Base-by-base conservation (phyloP, 1,140 invertebrate species). In the Trachymyrmex cornetzi region DNA sequence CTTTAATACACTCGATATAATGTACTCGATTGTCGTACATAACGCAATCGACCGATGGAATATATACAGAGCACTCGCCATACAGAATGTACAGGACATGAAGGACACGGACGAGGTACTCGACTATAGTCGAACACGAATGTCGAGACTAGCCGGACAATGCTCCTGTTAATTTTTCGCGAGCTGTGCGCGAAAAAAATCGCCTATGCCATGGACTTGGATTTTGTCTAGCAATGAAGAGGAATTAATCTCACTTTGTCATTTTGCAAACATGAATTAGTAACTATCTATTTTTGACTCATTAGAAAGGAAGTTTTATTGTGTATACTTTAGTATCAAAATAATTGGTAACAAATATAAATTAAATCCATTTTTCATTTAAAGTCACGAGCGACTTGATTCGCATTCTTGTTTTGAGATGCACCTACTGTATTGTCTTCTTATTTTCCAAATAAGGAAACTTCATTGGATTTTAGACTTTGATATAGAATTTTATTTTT, bases 121-220 rank as follows among this genome's bases (percentile, higher is more conserved):
- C 63, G 63, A 88, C 38, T 79, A 90, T 63, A 74, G 67, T 66
- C 66, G 55, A 82, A 53, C 59, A 53, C 24, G 80, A 63, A 75
- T 90, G 71, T 87, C 66, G 55, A 85, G 86, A 85, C 38, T 63
- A 71, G 55, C 24, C 50, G 44, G 79, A 88, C 72, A 85, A 75
- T 88, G 61, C 67, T 59, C 27, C 44, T 77, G 71, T 79, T 90
- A 88, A 90, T 86, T 88, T 81, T 87, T 63, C 44, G 24, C 30
- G 57, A 64, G 50, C 72, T 50, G n/a, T 27, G 3, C 11, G 64
- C 34, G 30, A 67, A 9, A 77, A 77, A 53, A 53, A 80, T 67
- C 27, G 7, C 14, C 38, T 34, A 22, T 16, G 74, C 9, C 4
- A 22, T 12, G 11, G 14, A 16, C 19, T 48, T 79, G 24, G 12